Conservation (phyloP, 2,888 invertebrate genomes). For the Gerris lacustris region DNA sequence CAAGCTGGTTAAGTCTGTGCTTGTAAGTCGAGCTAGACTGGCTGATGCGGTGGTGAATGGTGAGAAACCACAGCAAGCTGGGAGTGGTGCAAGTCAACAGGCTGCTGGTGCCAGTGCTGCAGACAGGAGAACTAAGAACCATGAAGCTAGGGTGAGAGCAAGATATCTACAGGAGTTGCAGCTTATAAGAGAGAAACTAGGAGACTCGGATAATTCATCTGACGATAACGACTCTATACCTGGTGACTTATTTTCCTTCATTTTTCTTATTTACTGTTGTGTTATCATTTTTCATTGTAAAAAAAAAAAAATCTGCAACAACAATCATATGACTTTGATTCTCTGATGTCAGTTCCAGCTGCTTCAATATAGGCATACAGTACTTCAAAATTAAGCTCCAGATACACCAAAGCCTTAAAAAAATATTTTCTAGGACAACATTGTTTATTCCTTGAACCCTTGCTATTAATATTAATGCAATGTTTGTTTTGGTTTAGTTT, state of each 20-base stretch:
- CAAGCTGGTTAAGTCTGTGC: conserved; percentile 56
- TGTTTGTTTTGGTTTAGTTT: background rate
- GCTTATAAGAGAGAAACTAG: conserved; percentile 56
- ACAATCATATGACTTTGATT: no score
- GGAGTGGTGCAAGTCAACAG: background rate
- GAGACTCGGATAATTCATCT: conserved; percentile 49
- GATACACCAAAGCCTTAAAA: no score
- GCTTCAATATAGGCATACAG: no score
- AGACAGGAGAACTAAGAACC: conserved; percentile 34
- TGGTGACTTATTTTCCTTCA: background rate
- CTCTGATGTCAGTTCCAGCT: no score
- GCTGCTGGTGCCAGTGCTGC: conserved; percentile 36
- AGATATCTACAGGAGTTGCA: conserved; percentile 52
- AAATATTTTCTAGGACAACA: no score
- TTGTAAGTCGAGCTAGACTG: conserved; percentile 59
- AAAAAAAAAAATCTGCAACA: no score
- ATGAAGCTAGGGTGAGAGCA: conserved; percentile 20
- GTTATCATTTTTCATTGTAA: no score
- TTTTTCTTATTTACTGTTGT: no score
- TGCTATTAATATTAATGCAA: no score
- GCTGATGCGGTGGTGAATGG: conserved; percentile 47
- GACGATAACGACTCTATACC: background rate
- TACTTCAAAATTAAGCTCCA: no score
- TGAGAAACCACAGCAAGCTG: conserved; percentile 18
- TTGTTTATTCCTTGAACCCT: no score